A percentile compares a stretch with the other conserved stretches of the same genome.
These are phyloP conservation scores for Odiellus spinosus DNA, from an alignment of 2,888 invertebrate species.

Conservation along the genomic window DNA sequence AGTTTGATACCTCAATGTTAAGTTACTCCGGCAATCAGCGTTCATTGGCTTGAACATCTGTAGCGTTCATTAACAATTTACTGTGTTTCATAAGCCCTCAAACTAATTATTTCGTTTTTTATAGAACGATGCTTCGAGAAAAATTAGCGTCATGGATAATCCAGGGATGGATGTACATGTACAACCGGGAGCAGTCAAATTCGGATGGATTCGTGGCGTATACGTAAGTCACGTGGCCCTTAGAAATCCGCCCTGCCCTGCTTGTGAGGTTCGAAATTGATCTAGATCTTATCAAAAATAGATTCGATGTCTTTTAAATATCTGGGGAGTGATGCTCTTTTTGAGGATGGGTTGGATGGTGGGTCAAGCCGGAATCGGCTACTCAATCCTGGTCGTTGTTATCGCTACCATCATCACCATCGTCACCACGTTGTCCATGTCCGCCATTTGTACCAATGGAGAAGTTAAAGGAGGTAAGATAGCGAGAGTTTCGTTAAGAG, in stretches of 20 bases:
- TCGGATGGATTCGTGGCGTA: neutral
- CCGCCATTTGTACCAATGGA: constrained; percentile 1
- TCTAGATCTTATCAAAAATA: too few species aligned
- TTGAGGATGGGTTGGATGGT: constrained; percentile 94
- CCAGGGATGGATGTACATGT: too few species aligned
- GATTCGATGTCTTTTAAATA: constrained; percentile 87
- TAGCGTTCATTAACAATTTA: too few species aligned
- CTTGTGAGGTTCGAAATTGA: neutral
- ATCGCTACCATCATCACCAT: constrained; percentile 2
- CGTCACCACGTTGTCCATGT: constrained; percentile 1
- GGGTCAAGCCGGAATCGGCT: constrained; percentile 77
- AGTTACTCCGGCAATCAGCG: too few species aligned
- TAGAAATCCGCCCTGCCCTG: too few species aligned
- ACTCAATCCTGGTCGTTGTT: constrained; percentile 18
- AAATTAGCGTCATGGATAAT: too few species aligned
- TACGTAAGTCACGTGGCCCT: neutral
- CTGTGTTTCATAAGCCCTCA: too few species aligned
- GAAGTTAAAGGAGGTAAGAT: constrained; percentile 3
- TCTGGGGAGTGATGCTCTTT: constrained; percentile 99
- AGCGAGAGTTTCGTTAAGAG: neutral
- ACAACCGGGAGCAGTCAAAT: neutral
- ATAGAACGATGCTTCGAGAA: too few species aligned
- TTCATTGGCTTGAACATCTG: too few species aligned
- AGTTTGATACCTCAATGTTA: too few species aligned
- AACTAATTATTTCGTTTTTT: too few species aligned